phyloP scores from a whole-genome alignment of 2,113 vertebrate species.

The Callionymus lyra region DNA sequence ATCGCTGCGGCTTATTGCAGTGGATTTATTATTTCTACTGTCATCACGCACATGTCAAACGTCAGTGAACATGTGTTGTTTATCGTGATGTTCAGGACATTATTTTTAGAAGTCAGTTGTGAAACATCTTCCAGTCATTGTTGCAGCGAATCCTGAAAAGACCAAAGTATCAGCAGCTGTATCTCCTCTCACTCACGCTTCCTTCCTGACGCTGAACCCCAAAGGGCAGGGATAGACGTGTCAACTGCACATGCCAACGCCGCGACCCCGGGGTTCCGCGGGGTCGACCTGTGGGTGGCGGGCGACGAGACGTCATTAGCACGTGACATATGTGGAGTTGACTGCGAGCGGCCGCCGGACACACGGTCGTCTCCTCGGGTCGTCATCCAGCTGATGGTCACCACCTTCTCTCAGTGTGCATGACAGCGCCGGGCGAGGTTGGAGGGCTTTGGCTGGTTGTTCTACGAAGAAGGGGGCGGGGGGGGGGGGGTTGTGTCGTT shows the following conservation, averaged over 20 bases:
- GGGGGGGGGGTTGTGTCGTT: slow-evolving; percentile 43
- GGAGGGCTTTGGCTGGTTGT: slow-evolving; percentile 13
- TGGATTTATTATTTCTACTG: too few relatives aligned
- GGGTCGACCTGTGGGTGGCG: slow-evolving; percentile 45
- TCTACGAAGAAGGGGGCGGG: slow-evolving; percentile 2
- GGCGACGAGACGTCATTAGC: slow-evolving; percentile 57
- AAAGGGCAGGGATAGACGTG: slow-evolving; percentile 15
- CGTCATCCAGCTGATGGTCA: slow-evolving; percentile 37
- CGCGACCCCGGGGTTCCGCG: slow-evolving; percentile 28
- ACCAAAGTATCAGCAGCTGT: too few relatives aligned
- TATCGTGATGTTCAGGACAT: too few relatives aligned
- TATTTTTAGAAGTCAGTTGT: too few relatives aligned
- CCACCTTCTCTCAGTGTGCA: slow-evolving; percentile 42
- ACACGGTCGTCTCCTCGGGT: slow-evolving; percentile 2
- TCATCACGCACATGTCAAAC: too few relatives aligned
- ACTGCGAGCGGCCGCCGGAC: slow-evolving; percentile 56
- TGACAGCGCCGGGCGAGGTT: slow-evolving; percentile 29
- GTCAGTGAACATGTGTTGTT: too few relatives aligned
- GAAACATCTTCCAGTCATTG: too few relatives aligned
- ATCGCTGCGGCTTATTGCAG: too few relatives aligned
- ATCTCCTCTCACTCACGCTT: neutral
- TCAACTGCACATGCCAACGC: slow-evolving; percentile 29
- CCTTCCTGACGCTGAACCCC: slow-evolving; percentile 19
- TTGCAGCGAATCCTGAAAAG: too few relatives aligned
- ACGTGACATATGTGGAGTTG: slow-evolving; percentile 65